phyloP scores from a whole-genome alignment of 2,113 vertebrate genomes.

The Natator depressus region DNA sequence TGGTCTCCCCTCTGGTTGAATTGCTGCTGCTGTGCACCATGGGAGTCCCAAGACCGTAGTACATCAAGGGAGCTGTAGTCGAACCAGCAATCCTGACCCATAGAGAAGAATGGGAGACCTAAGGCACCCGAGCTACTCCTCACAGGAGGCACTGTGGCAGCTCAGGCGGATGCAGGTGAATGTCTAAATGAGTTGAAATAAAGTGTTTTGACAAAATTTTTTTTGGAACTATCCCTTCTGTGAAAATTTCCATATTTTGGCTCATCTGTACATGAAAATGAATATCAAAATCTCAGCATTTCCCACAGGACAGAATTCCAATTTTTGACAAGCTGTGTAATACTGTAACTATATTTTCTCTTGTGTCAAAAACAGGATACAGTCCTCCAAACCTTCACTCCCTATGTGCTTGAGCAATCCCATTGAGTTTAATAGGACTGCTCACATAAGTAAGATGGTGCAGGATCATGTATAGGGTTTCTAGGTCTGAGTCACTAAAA shows the following conservation, averaged over 20 bases:
- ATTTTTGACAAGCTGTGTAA: not conserved
- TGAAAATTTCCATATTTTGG: not conserved
- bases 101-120: not conserved
- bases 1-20: not conserved
- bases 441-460: not conserved
- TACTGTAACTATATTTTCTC: not conserved
- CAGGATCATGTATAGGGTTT: accelerated
- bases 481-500: not conserved
- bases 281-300: not conserved
- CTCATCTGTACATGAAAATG: not conserved
- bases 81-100: not conserved
- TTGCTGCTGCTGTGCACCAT: not conserved
- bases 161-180: not conserved
- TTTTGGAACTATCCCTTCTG: not conserved
- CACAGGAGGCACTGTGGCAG: not conserved
- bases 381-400: not conserved
- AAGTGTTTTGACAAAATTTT: not conserved
- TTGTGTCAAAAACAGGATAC: not conserved
- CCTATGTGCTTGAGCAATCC: not conserved
- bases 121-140: not conserved
- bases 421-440: not conserved
- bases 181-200: not conserved
- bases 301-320: not conserved
- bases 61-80: not conserved
- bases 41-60: not conserved